Evolutionary conservation across 2,888 invertebrate species (phyloP), one percentile per base, ranked within the genome.

Genomic region (Oxystoma pomonae): DNA sequence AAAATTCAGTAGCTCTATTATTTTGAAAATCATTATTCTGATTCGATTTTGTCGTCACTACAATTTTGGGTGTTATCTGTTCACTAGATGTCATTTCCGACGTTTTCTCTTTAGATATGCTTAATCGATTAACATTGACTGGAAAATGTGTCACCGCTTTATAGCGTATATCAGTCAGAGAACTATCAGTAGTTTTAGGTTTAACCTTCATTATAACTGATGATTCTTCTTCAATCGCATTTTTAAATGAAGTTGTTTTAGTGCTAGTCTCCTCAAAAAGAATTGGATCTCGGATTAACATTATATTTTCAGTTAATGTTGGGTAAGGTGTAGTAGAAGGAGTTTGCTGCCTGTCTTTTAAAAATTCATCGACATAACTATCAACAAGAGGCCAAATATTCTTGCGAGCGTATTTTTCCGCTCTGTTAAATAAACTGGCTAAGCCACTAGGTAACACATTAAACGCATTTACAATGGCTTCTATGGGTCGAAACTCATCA

Each of bases 351-450:
- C 53, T 53, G 53, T 53, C n/a, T 9, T 16, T 16, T 16, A 53
- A 16, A n/a, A 53, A 53, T 19, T 53, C 53, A 19, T 53, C 53
- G n/a, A 53, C 65, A 16, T 70, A 62, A 53, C 63, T 69, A 17
- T 62, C 65, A 52, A 72, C 66, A n/a, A 71, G 63, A 0, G 72
- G 72, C 50, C 69, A 60, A 50, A 72, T 67, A 53, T 64, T 71
- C 3, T 66, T 64, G 60, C 68, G 70, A 55, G 71, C 68, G 53
- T 70, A 72, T n/a, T 67, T 65, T 58, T 71, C 70, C 5, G 71
- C 70, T 58, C 69, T 67, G 3, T 65, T 65, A 16, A 71, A 58
- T 58, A 70, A 62, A 58, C 65, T 71, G 12, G 66, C 68, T 12
- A 71, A 68, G 58, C 67, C 68, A 52, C 69, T 66, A 5, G 72